Conservation (phyloP, 1,140 invertebrate species). For the Penaeus japonicus region DNA sequence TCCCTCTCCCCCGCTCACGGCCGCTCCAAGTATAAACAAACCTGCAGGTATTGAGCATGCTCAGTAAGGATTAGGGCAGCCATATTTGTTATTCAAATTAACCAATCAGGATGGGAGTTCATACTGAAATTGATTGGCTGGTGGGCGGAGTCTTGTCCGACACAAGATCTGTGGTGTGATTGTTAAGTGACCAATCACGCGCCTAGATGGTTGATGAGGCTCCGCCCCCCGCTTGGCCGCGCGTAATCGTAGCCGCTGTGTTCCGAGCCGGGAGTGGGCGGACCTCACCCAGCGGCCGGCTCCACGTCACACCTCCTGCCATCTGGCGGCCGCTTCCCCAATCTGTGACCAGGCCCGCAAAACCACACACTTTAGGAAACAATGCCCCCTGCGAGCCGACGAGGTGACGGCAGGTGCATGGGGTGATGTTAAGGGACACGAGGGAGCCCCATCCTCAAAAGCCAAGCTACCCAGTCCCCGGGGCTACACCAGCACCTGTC, state of each 20-base stretch:
- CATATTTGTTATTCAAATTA: conserved; percentile 53
- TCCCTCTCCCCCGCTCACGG: neutral
- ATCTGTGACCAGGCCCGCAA: neutral
- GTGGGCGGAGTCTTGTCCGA: neutral
- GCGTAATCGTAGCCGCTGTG: neutral
- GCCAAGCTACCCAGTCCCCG: too few relatives aligned
- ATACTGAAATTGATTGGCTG: conserved; percentile 43
- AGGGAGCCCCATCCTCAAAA: too few relatives aligned
- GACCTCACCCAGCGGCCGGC: neutral
- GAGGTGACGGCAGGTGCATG: too few relatives aligned
- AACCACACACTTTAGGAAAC: neutral
- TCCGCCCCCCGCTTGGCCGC: neutral
- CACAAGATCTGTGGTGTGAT: conserved; percentile 26
- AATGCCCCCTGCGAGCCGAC: too few relatives aligned
- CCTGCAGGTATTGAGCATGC: conserved; percentile 23
- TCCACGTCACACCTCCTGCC: neutral
- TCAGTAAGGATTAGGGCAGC: conserved; percentile 32
- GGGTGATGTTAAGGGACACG: too few relatives aligned
- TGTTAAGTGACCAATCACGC: neutral
- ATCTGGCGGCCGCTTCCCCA: neutral
- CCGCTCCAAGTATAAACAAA: conserved; percentile 7
- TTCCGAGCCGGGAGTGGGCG: neutral
- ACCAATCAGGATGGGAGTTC: conserved; percentile 41
- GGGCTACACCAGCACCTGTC: too few relatives aligned
- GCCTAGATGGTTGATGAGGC: neutral